Conservation (phyloP, 2,797 vertebrate genomes). For the Iguana delicatissima region DNA sequence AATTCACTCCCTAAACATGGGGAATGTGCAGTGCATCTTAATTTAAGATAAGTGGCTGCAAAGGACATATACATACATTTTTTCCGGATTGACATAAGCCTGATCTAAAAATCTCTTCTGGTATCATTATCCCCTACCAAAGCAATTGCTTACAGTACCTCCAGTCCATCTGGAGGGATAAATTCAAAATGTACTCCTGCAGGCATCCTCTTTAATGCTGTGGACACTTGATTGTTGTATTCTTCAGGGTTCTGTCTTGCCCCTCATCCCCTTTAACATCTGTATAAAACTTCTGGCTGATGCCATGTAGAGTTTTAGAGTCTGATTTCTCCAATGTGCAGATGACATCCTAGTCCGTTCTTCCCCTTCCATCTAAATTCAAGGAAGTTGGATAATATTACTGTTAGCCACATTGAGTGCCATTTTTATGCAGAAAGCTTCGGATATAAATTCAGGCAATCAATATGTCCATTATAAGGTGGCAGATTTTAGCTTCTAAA, state of each 20-base stretch:
- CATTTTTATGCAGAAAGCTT: too few relatives aligned
- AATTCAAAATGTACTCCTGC: too few relatives aligned
- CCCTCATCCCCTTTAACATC: neutral
- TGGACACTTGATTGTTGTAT: neutral
- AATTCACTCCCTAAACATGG: constrained; percentile 23
- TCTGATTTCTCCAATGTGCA: too few relatives aligned
- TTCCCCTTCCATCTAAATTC: neutral
- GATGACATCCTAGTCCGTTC: neutral
- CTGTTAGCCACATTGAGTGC: too few relatives aligned
- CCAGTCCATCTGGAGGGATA: too few relatives aligned
- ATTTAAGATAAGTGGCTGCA: constrained; percentile 18
- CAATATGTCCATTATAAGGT: too few relatives aligned
- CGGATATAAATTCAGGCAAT: too few relatives aligned
- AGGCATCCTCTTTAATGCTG: too few relatives aligned
- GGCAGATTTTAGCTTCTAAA: too few relatives aligned
- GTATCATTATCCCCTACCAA: neutral
- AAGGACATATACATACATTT: neutral
- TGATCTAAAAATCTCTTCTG: constrained; percentile 2
- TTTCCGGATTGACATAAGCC: neutral
- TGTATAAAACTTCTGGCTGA: neutral
- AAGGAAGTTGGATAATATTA: too few relatives aligned
- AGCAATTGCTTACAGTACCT: neutral
- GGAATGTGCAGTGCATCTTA: neutral
- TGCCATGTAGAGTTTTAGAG: too few relatives aligned
- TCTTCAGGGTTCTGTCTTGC: neutral